Conservation (phyloP, 2,797 vertebrate species). For the Anguilla pacifica region DNA sequence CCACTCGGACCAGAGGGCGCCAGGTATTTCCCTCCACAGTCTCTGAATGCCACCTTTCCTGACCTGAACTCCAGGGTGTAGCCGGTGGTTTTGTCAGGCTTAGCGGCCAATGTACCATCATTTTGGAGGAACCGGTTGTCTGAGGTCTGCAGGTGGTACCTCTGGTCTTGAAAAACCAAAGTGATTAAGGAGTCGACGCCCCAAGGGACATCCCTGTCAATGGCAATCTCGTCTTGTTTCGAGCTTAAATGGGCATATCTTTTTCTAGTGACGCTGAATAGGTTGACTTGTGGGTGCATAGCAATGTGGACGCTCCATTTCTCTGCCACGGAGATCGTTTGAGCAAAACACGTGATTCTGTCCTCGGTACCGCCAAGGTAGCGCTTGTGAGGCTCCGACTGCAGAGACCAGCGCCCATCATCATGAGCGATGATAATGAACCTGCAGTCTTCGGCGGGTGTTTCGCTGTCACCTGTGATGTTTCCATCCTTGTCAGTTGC, state of each 20-base stretch:
- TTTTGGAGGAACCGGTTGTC: constrained; percentile 88
- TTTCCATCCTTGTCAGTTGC: constrained; percentile 91
- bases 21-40: constrained; percentile 85
- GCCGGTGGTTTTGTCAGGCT: constrained; percentile 78
- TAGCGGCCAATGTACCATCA: constrained; percentile 77
- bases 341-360: constrained; percentile 88
- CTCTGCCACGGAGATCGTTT: constrained; percentile 78
- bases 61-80: constrained; percentile 91
- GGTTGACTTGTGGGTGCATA: constrained; percentile 90
- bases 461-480: constrained; percentile 86
- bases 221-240: constrained; percentile 77
- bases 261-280: constrained; percentile 89
- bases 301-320: constrained; percentile 93
- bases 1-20: constrained; percentile 87
- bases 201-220: constrained; percentile 91
- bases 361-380: constrained; percentile 91
- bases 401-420: constrained; percentile 92
- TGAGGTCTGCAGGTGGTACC: constrained; percentile 89
- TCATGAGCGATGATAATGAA: constrained; percentile 87
- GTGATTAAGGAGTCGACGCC: constrained; percentile 92
- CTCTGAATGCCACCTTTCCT: constrained; percentile 91
- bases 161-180: constrained; percentile 87
- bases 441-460: constrained; percentile 81
- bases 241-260: constrained; percentile 86
- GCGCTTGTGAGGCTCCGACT: constrained; percentile 87